phyloP scores from a whole-genome alignment of 2,797 vertebrate genomes.

The Scarus forsteni region DNA sequence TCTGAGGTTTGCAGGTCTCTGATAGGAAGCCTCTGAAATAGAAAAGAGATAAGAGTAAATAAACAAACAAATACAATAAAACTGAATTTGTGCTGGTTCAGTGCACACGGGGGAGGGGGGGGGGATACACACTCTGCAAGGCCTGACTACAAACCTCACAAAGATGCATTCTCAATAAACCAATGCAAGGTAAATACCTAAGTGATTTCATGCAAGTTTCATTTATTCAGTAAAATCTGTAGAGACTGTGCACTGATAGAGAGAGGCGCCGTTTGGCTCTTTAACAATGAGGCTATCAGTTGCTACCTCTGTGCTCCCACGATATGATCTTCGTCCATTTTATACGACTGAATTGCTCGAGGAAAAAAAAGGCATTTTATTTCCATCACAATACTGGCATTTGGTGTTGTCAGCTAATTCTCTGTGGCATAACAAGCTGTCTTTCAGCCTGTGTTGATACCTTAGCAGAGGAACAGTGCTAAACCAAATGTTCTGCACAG shows the following conservation, averaged over 20 bases:
- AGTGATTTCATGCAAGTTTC: conserved; percentile 74
- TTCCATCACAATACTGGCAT: conserved; percentile 84
- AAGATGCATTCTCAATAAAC: conserved; percentile 70
- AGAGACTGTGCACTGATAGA: conserved; percentile 58
- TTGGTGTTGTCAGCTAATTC: conserved; percentile 87
- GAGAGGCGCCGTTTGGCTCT: conserved; percentile 57
- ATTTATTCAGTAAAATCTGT: conserved; percentile 71
- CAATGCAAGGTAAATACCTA: conserved; percentile 72
- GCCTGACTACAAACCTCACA: conserved; percentile 53
- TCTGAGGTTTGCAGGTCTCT: conserved; percentile 80
- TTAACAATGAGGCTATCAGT: conserved; percentile 78
- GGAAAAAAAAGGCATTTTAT: conserved; percentile 65
- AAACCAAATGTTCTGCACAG: conserved; percentile 64
- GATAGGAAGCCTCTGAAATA: conserved; percentile 82
- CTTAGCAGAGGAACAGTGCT: conserved; percentile 33
- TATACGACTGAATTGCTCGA: conserved; percentile 54
- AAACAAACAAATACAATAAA: conserved; percentile 85
- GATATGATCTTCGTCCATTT: conserved; percentile 76
- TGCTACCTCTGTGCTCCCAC: conserved; percentile 62
- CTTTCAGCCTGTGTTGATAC: conserved; percentile 27
- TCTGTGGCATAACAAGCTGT: conserved; percentile 81
- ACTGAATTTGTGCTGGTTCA: conserved; percentile 83
- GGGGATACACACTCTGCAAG: conserved; percentile 45
- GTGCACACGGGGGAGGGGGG: conserved; percentile 66
- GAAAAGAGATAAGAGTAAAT: conserved; percentile 84